A percentile compares a stretch with the other conserved stretches of the same genome.
Conservation (phyloP, 2,113 vertebrate genomes). For the Caranx melampygus region DNA sequence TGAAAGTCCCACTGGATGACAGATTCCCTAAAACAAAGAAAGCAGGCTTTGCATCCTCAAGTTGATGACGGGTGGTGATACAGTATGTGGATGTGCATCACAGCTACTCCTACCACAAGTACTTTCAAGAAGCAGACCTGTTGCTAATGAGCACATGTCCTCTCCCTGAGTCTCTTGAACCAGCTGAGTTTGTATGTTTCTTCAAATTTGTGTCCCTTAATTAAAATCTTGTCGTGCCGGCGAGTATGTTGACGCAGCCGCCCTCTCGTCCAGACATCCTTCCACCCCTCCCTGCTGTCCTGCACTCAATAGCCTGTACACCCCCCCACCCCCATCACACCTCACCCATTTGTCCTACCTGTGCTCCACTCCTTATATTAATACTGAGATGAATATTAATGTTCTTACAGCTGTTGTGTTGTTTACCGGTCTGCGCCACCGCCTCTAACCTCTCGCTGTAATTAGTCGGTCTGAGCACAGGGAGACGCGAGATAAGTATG, state of each 20-base stretch:
- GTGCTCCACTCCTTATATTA: constrained; percentile 53
- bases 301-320: constrained; percentile 15
- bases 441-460: constrained; percentile 66
- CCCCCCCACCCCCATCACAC: background rate
- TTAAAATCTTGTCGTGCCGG: constrained; percentile 32
- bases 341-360: constrained; percentile 28
- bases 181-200: constrained; percentile 2
- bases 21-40: background rate
- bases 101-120: background rate
- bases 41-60: background rate
- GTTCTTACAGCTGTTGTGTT: constrained; percentile 68
- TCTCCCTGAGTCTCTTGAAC: constrained; percentile 4
- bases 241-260: background rate
- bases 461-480: constrained; percentile 56
- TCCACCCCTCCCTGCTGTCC: constrained; percentile 1
- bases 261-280: constrained; percentile 25
- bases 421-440: constrained; percentile 59
- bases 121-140: constrained; percentile 20
- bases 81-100: constrained; percentile 4
- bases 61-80: constrained; percentile 1
- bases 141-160: constrained; percentile 43
- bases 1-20: constrained; percentile 1
- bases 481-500: constrained; percentile 31
- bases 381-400: constrained; percentile 73
- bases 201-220: constrained; percentile 45